Percentiles rank a stretch among this genome's conserved stretches.
phyloP scores from a whole-genome alignment of 2,113 vertebrate genomes.

The Trachemys scripta region DNA sequence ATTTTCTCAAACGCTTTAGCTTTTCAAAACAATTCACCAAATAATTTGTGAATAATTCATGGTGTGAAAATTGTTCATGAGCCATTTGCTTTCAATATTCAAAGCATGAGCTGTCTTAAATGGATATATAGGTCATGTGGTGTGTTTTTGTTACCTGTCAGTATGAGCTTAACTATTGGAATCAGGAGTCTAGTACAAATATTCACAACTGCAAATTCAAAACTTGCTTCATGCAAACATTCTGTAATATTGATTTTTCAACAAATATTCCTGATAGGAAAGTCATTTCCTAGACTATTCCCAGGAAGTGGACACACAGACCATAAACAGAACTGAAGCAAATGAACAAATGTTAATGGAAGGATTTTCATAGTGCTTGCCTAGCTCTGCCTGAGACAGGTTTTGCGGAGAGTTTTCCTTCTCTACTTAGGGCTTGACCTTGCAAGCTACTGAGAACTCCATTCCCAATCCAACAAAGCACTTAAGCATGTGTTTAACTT shows the following conservation, averaged over 20 bases:
- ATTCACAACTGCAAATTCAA: rapidly evolving
- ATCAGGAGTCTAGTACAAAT: background rate
- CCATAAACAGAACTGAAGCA: background rate
- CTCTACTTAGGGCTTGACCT: background rate
- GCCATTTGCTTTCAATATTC: constrained; percentile 6
- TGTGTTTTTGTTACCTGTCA: rapidly evolving
- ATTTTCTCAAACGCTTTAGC: constrained; percentile 6
- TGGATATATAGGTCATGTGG: background rate
- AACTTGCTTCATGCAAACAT: background rate
- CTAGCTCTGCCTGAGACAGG: rapidly evolving
- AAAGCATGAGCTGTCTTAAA: background rate
- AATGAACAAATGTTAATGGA: background rate
- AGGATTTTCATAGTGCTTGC: background rate
- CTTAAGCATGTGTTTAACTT: background rate
- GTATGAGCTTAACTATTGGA: rapidly evolving
- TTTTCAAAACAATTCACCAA: background rate
- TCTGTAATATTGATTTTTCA: background rate
- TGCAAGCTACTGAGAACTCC: background rate
- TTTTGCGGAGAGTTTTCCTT: background rate
- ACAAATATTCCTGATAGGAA: rapidly evolving
- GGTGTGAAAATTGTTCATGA: background rate
- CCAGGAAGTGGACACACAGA: background rate
- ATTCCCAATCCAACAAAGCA: background rate
- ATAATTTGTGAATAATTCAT: constrained; percentile 24
- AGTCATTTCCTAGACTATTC: rapidly evolving